Conservation (phyloP, 2,113 vertebrate species). For the Sapayoa aenigma region DNA sequence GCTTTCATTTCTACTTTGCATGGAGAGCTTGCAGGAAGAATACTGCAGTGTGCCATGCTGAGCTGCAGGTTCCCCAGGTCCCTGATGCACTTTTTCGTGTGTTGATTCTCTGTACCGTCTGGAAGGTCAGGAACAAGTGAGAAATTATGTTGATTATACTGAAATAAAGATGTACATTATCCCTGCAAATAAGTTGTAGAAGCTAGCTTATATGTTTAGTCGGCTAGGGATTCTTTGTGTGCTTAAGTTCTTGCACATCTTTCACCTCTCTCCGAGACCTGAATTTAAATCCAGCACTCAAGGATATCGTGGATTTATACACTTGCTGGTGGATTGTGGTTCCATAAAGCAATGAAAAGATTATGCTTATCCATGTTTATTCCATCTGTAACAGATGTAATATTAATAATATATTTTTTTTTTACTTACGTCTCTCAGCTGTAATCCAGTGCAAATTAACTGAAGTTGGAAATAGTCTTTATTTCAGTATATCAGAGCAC, state of each 20-base stretch:
- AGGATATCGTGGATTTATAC: slow-evolving; percentile 25
- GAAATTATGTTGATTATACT: neutral
- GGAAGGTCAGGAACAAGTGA: neutral
- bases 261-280: neutral
- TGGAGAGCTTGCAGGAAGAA: neutral
- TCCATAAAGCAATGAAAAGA: slow-evolving; percentile 54
- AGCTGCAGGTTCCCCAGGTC: neutral
- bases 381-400: slow-evolving; percentile 47
- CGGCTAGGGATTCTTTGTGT: neutral
- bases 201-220: neutral
- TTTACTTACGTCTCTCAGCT: neutral
- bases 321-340: slow-evolving; percentile 25
- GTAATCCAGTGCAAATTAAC: slow-evolving; percentile 34
- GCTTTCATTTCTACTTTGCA: neutral
- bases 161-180: neutral
- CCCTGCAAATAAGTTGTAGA: neutral
- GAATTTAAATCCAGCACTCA: slow-evolving; percentile 1
- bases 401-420: slow-evolving; percentile 16
- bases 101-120: neutral
- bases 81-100: neutral
- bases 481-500: neutral
- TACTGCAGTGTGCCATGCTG: neutral
- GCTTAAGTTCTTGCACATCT: neutral
- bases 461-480: neutral
- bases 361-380: slow-evolving; percentile 41